These are phyloP conservation scores for Hippocampus guttulatus DNA, from an alignment of 2,113 vertebrate species.

Conservation along the genomic window DNA sequence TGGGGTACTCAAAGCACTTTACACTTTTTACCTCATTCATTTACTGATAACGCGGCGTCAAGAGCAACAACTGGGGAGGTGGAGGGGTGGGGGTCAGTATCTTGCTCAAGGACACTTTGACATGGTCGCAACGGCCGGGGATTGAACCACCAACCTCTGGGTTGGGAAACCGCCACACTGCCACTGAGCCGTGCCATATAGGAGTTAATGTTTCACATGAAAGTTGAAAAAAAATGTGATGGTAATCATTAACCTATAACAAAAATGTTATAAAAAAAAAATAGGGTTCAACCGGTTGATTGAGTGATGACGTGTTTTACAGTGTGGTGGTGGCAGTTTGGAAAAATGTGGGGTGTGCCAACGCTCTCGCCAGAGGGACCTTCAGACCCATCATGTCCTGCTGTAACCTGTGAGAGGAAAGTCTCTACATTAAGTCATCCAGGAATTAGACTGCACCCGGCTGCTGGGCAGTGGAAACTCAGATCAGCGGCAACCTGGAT, in stretches of 20 bases:
- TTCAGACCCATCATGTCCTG: not conserved
- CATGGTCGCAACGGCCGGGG: too few species aligned
- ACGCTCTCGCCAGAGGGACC: not conserved
- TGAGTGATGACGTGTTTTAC: not conserved
- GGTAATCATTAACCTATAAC: conserved; percentile 32
- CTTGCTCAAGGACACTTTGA: too few species aligned
- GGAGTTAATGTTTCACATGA: conserved; percentile 45
- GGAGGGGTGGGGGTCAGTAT: too few species aligned
- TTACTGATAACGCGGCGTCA: too few species aligned
- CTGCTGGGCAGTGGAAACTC: not conserved
- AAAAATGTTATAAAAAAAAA: conserved; percentile 7
- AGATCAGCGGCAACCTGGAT: too few species aligned
- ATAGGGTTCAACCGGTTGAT: conserved; percentile 34
- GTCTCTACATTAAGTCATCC: not conserved
- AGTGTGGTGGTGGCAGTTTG: not conserved
- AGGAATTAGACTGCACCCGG: not conserved
- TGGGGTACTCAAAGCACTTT: too few species aligned
- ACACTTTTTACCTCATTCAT: too few species aligned
- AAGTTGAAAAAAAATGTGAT: conserved; percentile 16
- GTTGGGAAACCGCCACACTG: too few species aligned
- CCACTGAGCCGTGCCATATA: too few species aligned
- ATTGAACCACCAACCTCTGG: too few species aligned
- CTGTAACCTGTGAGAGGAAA: not conserved
- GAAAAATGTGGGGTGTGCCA: not conserved
- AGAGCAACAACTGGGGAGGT: too few species aligned